Evolutionary conservation across 1,140 invertebrate genomes (phyloP).

Genomic region (Nasonia vitripennis): DNA sequence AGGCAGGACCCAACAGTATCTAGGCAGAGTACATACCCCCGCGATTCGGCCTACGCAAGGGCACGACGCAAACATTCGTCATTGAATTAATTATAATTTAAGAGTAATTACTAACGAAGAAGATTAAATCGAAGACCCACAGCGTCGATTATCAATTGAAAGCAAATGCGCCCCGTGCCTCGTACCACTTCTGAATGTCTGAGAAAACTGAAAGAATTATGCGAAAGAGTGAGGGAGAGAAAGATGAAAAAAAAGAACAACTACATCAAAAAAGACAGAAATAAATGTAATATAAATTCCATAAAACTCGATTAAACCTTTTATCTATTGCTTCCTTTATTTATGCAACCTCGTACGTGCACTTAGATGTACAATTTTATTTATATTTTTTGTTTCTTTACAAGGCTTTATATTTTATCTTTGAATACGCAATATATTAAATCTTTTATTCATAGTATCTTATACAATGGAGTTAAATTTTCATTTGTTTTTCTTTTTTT

Average conservation of each 20-base stretch:
- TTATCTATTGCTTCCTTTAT: conserved; percentile 51
- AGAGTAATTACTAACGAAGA: conserved; percentile 33
- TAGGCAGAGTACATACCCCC: conserved; percentile 40
- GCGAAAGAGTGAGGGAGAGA: conserved; percentile 52
- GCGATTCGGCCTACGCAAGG: conserved; percentile 52
- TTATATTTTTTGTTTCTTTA: neutral
- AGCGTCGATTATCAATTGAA: conserved; percentile 53
- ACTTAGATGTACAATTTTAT: neutral
- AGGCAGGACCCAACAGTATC: conserved; percentile 45
- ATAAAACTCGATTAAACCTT: conserved; percentile 60
- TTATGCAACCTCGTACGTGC: conserved; percentile 42
- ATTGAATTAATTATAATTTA: conserved; percentile 39
- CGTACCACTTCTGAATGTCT: conserved; percentile 46
- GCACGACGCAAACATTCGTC: conserved; percentile 28
- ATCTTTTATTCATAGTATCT: neutral
- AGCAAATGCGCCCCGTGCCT: conserved; percentile 51
- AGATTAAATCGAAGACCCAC: conserved; percentile 44
- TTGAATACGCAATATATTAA: neutral
- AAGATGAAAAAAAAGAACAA: conserved; percentile 57
- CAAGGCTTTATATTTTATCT: neutral
- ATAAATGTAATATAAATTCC: conserved; percentile 75
- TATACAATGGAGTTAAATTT: neutral
- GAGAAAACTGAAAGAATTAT: conserved; percentile 50
- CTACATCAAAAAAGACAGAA: conserved; percentile 66
- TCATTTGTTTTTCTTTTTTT: neutral